Conservation (phyloP, 1,140 invertebrate species). For the Drusus annulatus region DNA sequence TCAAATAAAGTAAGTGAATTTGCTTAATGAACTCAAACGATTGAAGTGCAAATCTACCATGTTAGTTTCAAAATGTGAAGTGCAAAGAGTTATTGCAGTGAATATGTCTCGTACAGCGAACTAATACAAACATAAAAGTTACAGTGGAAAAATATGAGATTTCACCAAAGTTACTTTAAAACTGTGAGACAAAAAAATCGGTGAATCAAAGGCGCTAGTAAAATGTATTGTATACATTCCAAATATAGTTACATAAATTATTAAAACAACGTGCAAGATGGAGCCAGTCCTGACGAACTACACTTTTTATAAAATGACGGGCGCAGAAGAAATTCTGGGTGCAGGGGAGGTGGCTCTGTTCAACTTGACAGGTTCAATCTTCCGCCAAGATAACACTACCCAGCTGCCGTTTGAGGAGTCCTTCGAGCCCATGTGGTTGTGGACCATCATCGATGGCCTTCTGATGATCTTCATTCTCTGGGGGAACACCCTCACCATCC, state of each 20-base stretch:
- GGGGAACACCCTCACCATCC: conserved; percentile 81
- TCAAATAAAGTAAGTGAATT: too few species aligned
- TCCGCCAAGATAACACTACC: conserved; percentile 56
- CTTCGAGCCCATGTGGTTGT: conserved; percentile 71
- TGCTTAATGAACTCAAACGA: too few species aligned
- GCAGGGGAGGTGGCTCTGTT: conserved; percentile 61
- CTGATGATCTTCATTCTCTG: conserved; percentile 77
- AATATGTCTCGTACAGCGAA: too few species aligned
- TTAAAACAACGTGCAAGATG: neutral
- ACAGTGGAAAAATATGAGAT: neutral
- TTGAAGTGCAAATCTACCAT: too few species aligned
- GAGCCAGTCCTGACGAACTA: conserved; percentile 47
- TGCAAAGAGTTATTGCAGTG: too few species aligned
- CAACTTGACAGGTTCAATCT: conserved; percentile 59
- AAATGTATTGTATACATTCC: neutral
- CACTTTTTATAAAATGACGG: conserved; percentile 48
- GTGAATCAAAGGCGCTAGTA: neutral
- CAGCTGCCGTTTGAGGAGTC: conserved; percentile 16
- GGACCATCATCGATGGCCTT: conserved; percentile 76
- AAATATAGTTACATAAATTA: neutral
- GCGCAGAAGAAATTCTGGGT: conserved; percentile 14
- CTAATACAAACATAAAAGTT: neutral
- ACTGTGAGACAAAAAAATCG: neutral
- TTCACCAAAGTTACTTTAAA: neutral
- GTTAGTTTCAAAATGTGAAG: too few species aligned